A percentile compares a stretch with the other conserved stretches of the same genome.
phyloP scores from a whole-genome alignment of 2,113 vertebrate genomes.

The Sinocyclocheilus maitianheensis region DNA sequence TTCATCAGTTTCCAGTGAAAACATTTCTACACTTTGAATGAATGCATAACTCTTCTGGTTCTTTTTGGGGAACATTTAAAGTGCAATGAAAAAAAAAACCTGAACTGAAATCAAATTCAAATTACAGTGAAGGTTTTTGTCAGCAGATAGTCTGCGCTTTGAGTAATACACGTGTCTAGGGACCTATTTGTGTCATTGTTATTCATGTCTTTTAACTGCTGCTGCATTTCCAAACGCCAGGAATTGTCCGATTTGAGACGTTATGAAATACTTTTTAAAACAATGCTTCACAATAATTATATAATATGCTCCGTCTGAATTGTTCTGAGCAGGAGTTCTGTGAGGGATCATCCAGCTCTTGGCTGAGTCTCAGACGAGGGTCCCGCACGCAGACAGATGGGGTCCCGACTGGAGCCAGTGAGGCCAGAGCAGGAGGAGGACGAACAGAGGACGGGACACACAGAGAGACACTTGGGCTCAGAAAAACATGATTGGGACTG shows the following conservation, averaged over 20 bases:
- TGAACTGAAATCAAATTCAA: constrained; percentile 15
- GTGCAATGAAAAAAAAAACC: neutral
- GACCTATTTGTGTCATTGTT: constrained; percentile 17
- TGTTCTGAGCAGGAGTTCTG: constrained; percentile 25
- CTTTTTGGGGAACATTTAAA: constrained; percentile 2
- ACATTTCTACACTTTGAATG: constrained; percentile 3
- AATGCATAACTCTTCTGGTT: constrained; percentile 23
- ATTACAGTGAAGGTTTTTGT: constrained; percentile 1
- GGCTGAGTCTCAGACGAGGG: constrained; percentile 39
- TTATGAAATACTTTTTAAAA: constrained; percentile 31
- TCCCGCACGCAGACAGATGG: constrained; percentile 41
- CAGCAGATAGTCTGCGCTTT: neutral
- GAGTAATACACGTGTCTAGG: neutral
- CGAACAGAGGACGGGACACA: neutral
- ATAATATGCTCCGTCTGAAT: constrained; percentile 33
- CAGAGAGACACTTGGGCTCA: neutral
- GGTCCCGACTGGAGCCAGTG: constrained; percentile 48
- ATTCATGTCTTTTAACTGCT: constrained; percentile 21
- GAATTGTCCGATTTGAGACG: constrained; percentile 8
- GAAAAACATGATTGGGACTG: neutral
- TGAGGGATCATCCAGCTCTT: constrained; percentile 30
- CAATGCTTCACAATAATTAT: constrained; percentile 8
- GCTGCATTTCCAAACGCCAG: neutral
- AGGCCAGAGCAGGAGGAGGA: constrained; percentile 13
- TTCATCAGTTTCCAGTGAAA: constrained; percentile 41